Base-by-base conservation (phyloP, 2,888 invertebrate species). In the Agrochola macilenta region DNA sequence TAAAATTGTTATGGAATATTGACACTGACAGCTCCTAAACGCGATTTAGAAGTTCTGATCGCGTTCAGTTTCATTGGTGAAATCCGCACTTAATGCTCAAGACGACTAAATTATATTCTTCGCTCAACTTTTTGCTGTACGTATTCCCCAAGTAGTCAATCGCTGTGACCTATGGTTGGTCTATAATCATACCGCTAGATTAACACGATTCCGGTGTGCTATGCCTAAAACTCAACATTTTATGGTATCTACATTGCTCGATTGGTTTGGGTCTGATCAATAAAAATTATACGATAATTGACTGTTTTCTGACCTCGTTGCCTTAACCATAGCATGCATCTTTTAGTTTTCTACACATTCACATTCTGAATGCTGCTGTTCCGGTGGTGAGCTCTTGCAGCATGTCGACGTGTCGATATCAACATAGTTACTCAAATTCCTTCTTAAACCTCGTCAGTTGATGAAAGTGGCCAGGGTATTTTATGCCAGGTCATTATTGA, bases 361-460 rank as follows among this genome's bases (percentile, higher is more conserved):
- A 52, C 5, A 30, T 69, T 81, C 60, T 81, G 65, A 72, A 69
- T 66, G 52, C 61, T 20, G 39, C 14, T 30, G 60, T 71, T 71
- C 64, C 58, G 57, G 35, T 81, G n/a, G 49, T 23, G 69, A 60
- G 46, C 39, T 49, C 11, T 35, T 12, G 35, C 54, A 57, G 30
- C 39, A 26, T 30, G 7, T 74, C 23, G 46, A 20, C 9, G 17
- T 71, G 60, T 23, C 74, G 35, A n/a, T 35, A 43, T 58, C 23
- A 64, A 43, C 26, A 49, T 17, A 23, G 17, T 23, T 73, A 76
- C 14, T 30, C 14, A 43, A 7, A 35, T 58, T 39, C 12, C 12
- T 23, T 68, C n/a, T 35, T 20, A 49, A 60, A 43, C 30, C 11
- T 46, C 43, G 49, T 39, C 49, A 39, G 20, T 54, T 49, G n/a